Percentiles rank a stretch among this genome's conserved stretches.
These are phyloP conservation scores for Paedocypris sp. DNA, from an alignment of 2,113 vertebrate species.

Conservation along the genomic window DNA sequence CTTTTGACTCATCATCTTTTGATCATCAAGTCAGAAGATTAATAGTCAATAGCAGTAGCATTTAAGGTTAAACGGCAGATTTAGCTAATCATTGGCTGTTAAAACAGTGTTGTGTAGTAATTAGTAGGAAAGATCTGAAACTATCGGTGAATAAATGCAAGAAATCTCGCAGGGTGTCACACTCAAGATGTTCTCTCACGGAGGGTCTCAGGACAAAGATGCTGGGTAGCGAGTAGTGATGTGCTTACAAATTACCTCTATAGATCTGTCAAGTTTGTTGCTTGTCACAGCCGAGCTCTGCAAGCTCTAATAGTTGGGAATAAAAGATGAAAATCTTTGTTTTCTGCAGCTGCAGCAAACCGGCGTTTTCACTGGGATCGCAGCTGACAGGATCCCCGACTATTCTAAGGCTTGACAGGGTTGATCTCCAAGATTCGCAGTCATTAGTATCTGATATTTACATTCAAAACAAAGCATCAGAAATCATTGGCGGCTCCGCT, in stretches of 20 bases:
- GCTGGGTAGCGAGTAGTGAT: background rate
- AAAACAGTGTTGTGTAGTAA: no score
- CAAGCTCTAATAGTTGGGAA: background rate
- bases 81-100: no score
- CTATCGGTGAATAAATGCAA: background rate
- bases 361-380: background rate
- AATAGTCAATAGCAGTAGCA: no score
- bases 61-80: no score
- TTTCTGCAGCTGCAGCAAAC: constrained; percentile 7
- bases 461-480: constrained; percentile 11
- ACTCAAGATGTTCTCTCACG: background rate
- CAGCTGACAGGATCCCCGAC: background rate
- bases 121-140: no score
- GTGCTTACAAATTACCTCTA: background rate
- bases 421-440: constrained; percentile 7
- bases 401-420: background rate
- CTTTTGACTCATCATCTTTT: no score
- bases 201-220: background rate
- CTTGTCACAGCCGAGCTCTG: constrained; percentile 4
- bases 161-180: background rate
- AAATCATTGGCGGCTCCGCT: background rate
- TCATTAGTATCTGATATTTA: constrained; percentile 8
- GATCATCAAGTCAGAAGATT: no score
- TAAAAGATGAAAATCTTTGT: constrained; percentile 14
- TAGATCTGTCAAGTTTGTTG: constrained; percentile 9